phyloP scores from a whole-genome alignment of 2,888 invertebrate species.

The Isoperla grammatica region DNA sequence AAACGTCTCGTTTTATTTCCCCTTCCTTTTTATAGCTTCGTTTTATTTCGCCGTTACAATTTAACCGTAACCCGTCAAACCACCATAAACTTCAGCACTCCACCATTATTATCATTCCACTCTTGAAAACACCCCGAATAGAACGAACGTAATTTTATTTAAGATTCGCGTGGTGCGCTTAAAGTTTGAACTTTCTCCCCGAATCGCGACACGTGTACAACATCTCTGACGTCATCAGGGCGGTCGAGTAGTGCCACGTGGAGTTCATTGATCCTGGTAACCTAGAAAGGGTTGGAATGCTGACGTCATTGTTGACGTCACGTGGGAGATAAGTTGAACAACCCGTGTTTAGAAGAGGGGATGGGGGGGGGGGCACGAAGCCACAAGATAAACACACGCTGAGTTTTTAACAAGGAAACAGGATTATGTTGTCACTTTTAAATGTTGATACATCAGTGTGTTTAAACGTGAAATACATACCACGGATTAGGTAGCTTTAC shows the following conservation, averaged over 20 bases:
- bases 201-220: constrained; percentile 14
- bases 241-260: constrained; percentile 16
- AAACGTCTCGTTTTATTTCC: no score
- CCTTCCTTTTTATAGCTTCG: no score
- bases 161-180: not conserved
- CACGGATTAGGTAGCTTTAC: no score
- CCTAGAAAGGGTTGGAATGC: constrained; percentile 8
- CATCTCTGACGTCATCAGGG: constrained; percentile 9
- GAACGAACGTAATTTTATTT: not conserved
- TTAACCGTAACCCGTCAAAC: no score
- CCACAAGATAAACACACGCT: not conserved
- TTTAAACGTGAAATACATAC: no score
- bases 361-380: not conserved
- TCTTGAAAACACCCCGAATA: not conserved
- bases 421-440: constrained; percentile 2
- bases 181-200: not conserved
- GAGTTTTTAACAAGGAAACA: not conserved
- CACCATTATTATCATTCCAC: no score
- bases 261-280: constrained; percentile 21
- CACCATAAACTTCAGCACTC: no score
- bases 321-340: not conserved
- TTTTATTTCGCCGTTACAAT: no score
- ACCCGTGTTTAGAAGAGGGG: not conserved
- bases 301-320: constrained; percentile 18
- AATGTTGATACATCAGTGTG: not conserved